Evolutionary conservation across 2,113 vertebrate genomes (phyloP), one percentile per base, ranked within the genome.

Genomic region (Dipodomys merriami): DNA sequence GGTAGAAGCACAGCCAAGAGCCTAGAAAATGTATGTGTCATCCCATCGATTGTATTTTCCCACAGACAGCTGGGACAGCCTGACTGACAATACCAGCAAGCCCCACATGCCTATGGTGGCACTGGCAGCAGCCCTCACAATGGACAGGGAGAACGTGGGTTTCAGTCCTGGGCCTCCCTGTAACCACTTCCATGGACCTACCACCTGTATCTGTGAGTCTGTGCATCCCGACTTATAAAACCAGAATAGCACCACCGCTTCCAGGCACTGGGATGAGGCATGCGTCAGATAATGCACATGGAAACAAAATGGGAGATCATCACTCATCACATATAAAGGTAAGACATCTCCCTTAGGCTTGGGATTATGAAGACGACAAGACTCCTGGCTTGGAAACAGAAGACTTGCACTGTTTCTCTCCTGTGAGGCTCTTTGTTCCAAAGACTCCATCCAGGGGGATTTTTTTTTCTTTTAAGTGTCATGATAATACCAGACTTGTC

Each of bases 241-340:
- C 1, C 44, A 29, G 7, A 71, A 49, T 5, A 72, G 23, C 5
- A 7, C 19, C 33, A 13, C 2, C 60, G 68, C 33, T 74, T 69
- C 72, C 53, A 84, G 29, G 2, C 11, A 11, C 18, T 78, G 49
- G 15, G 62, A 9, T 60, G 39, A 96, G 46, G 71, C n/a, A 29
- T 64, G 33, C 57, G 69, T 74, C 46, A 69, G 46, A 73, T 62
- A 60, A 73, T 11, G 4, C 1, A 5, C n/a, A 35, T 25, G 30
- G 71, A 95, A 69, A 85, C n/a, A 62, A 76, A 76, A 46, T 25
- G 60, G 22, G n/a, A 80, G 87, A 79, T 60, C 46, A 57, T 22
- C 53, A 77, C 65, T 74, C 81, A 49, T 62, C 82, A 91, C 39
- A 74, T 15, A 67, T 20, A 73, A 60, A 67, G 3, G 12, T 16